Evolutionary conservation across 2,888 invertebrate species (phyloP).

Genomic region (Calameuta idolon): DNA sequence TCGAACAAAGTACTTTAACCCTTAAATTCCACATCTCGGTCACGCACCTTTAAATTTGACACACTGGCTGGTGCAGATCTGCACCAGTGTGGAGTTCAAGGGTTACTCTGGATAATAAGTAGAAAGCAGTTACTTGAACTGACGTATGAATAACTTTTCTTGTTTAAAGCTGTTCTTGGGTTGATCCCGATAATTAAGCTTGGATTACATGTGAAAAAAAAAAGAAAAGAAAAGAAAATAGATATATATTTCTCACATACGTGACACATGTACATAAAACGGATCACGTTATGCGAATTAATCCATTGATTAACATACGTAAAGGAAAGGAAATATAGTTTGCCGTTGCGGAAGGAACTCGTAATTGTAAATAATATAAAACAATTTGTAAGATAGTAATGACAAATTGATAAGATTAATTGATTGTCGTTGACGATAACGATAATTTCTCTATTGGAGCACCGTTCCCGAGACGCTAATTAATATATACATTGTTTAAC

Average conservation of each 20-base stretch:
- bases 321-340: slow-evolving; percentile 17
- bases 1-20: slow-evolving; percentile 40
- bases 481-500: slow-evolving; percentile 40
- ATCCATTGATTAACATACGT: slow-evolving; percentile 20
- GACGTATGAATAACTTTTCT: slow-evolving; percentile 7
- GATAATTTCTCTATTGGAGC: slow-evolving; percentile 21
- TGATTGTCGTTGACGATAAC: slow-evolving; percentile 19
- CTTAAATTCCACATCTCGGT: too few species aligned
- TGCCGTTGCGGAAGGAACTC: slow-evolving; percentile 32
- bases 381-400: slow-evolving; percentile 44
- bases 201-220: slow-evolving; percentile 33
- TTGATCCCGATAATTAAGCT: slow-evolving; percentile 45
- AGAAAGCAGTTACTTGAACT: slow-evolving; percentile 25
- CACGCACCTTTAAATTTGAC: too few species aligned
- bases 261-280: slow-evolving; percentile 51
- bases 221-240: slow-evolving; percentile 25
- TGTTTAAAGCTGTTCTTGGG: slow-evolving; percentile 52
- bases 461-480: slow-evolving; percentile 18
- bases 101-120: slow-evolving; percentile 28
- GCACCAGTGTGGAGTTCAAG: too few species aligned
- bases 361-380: slow-evolving; percentile 50
- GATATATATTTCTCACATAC: slow-evolving; percentile 53
- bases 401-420: slow-evolving; percentile 17
- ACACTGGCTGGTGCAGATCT: too few species aligned
- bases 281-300: slow-evolving; percentile 25